Base-by-base conservation (phyloP, 2,113 vertebrate genomes). In the Myxocyprinus asiaticus region DNA sequence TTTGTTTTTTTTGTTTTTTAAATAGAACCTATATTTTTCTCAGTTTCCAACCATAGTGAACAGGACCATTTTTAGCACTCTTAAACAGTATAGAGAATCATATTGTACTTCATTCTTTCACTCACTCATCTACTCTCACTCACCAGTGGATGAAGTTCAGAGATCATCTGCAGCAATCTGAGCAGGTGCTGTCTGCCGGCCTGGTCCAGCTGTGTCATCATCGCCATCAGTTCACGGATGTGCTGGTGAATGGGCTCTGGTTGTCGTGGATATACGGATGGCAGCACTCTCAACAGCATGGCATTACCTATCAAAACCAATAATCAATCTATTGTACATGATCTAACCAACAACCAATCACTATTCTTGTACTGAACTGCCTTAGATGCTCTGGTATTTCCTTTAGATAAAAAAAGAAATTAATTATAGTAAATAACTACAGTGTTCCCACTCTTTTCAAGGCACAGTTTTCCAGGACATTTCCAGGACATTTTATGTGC, bases 161-260 rank as follows among this genome's bases (percentile, higher is more conserved):
- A 95, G 56, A 96, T 91, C 51, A 89, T 85, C 15, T 95, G 95
- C 78, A 96, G 86, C 69, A 99, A 94, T 80, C 90, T 84, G 61
- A 99, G 93, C 69, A 99, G 90, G 77, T 99, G 96, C 7, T 95
- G 95, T 8, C 94, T 94, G 76, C 96, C 96, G 0, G 93, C 47
- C 0, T 89, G 90, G 3, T 95, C 94, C 87, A 98, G 90, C 58
- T 90, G 90, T 33, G 93, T 79, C 93, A 95, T 89, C 89, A 95
- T 87, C 0, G 89, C 88, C 53, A 92, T 87, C 76, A 99, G 93
- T 44, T 92, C 91, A 6, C 59, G 86, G 17, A 98, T 88, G 77
- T 86, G 91, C 61, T 77, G 86, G 85, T 89, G 89, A 82, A 98
- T 95, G 0, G 86, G 87, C 42, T 87, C 89, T 0, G 96, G 94